These are phyloP conservation scores for Bimastos eiseni DNA, from an alignment of 2,888 invertebrate species.

Conservation along the genomic window DNA sequence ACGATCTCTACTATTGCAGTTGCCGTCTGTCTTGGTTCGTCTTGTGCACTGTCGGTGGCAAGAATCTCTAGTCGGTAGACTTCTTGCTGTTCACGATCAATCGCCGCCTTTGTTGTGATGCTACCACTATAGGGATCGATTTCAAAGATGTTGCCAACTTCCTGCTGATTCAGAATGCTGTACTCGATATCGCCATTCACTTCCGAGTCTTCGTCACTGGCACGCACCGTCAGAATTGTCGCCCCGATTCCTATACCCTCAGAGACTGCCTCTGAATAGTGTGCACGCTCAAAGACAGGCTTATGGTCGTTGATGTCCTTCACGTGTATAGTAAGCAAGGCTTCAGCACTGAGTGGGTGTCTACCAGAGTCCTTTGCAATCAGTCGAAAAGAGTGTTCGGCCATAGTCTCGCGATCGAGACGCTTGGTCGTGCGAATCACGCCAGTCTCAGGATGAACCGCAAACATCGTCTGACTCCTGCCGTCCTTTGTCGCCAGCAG, in stretches of 20 bases:
- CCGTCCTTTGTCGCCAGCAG: constrained; percentile 84
- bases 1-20: constrained; percentile 90
- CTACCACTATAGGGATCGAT: constrained; percentile 82
- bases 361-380: constrained; percentile 77
- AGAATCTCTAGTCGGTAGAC: constrained; percentile 82
- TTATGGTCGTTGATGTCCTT: constrained; percentile 92
- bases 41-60: constrained; percentile 76
- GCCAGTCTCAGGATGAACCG: constrained; percentile 52
- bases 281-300: constrained; percentile 86
- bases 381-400: constrained; percentile 88
- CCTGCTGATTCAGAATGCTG: constrained; percentile 67
- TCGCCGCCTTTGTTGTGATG: constrained; percentile 76
- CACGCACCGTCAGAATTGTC: constrained; percentile 84
- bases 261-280: constrained; percentile 83
- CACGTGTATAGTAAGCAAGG: constrained; percentile 75
- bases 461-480: constrained; percentile 84
- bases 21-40: constrained; percentile 78
- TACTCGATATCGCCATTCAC: constrained; percentile 83
- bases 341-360: constrained; percentile 75
- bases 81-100: constrained; percentile 86
- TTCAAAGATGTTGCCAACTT: constrained; percentile 77
- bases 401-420: constrained; percentile 82
- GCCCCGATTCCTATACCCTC: constrained; percentile 87
- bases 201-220: constrained; percentile 87
- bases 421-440: constrained; percentile 78